These are phyloP conservation scores for Platichthys stellatus DNA, from an alignment of 2,113 vertebrate species.

Conservation along the genomic window DNA sequence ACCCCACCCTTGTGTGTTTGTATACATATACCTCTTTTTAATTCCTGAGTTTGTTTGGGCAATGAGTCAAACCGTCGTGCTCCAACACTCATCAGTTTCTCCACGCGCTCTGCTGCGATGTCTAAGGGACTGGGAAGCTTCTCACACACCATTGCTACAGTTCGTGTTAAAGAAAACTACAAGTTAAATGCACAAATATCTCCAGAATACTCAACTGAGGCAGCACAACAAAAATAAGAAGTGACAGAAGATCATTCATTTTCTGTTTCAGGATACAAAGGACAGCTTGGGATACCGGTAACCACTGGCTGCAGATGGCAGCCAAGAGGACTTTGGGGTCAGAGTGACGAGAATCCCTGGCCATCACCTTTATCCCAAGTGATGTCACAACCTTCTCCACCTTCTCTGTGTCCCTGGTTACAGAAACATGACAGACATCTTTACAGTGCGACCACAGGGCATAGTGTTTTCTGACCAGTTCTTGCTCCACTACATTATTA, in stretches of 20 bases:
- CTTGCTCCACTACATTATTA: background rate
- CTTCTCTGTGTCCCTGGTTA: slow-evolving; percentile 91
- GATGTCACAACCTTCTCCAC: slow-evolving; percentile 93
- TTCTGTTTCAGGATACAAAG: slow-evolving; percentile 89
- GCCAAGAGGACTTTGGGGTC: slow-evolving; percentile 94
- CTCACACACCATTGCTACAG: slow-evolving; percentile 92
- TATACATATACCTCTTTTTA: slow-evolving; percentile 85
- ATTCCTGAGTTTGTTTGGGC: slow-evolving; percentile 87
- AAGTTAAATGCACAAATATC: background rate
- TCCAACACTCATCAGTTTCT: slow-evolving; percentile 90
- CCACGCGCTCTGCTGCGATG: slow-evolving; percentile 88
- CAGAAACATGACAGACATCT: background rate
- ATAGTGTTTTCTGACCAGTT: background rate
- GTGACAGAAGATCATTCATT: rapidly evolving
- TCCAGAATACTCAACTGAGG: background rate
- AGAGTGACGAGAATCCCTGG: slow-evolving; percentile 88
- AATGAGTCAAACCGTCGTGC: slow-evolving; percentile 88
- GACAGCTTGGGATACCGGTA: slow-evolving; percentile 91
- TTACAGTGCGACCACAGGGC: background rate
- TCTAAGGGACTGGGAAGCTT: slow-evolving; percentile 94
- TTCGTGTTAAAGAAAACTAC: slow-evolving; percentile 37
- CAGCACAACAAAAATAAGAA: background rate
- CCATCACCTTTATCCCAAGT: slow-evolving; percentile 87
- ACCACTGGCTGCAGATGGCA: slow-evolving; percentile 96
- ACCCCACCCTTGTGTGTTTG: background rate